These are phyloP conservation scores for Pseudochirops corinnae DNA, from an alignment of 2,797 vertebrate species.

Conservation along the genomic window DNA sequence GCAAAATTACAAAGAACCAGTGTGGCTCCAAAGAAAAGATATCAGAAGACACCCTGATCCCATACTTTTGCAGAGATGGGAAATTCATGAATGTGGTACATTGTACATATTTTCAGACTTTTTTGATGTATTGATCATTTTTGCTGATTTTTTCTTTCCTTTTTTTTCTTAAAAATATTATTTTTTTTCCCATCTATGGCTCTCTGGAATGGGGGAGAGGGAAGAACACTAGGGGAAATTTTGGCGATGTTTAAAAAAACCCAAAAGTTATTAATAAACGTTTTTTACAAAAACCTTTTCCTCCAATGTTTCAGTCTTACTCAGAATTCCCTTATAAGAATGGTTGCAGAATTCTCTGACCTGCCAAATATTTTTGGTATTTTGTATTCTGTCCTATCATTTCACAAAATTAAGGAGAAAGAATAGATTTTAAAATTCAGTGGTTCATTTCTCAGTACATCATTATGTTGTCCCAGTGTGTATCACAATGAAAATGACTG, in stretches of 20 bases:
- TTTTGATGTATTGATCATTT: background rate
- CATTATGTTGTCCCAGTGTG: constrained; percentile 59
- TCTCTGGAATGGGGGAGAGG: background rate
- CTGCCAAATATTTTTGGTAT: constrained; percentile 55
- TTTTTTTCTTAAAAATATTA: background rate
- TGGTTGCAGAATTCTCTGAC: constrained; percentile 25
- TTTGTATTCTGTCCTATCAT: constrained; percentile 62
- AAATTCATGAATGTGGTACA: background rate
- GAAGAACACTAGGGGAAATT: background rate
- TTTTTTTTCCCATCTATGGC: background rate
- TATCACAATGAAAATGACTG: constrained; percentile 78
- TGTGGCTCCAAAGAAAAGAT: background rate
- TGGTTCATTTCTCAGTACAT: constrained; percentile 67
- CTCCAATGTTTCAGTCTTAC: background rate
- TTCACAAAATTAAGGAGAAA: constrained; percentile 67
- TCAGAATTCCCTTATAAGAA: constrained; percentile 14
- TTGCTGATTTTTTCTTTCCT: background rate
- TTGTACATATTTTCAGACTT: background rate
- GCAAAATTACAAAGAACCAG: background rate
- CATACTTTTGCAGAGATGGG: background rate
- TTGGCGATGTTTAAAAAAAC: background rate
- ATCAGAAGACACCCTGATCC: background rate
- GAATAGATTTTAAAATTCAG: constrained; percentile 72
- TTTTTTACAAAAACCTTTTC: background rate
- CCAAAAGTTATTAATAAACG: background rate